Base-by-base conservation (phyloP, 1,140 invertebrate genomes). In the Lordiphosa stackelbergi region DNA sequence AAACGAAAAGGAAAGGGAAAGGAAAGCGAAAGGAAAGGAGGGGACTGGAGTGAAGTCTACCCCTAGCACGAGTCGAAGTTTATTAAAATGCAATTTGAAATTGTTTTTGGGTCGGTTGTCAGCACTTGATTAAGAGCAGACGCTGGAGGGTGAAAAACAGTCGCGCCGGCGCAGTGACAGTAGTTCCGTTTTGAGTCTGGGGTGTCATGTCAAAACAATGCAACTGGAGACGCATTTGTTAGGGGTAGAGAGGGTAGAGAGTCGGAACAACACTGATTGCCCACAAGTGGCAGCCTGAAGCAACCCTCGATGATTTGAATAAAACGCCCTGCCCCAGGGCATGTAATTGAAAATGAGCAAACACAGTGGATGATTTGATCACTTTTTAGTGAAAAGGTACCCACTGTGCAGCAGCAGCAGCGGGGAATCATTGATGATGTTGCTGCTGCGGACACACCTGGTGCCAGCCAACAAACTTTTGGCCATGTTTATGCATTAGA, bases 191-290 rank as follows among this genome's bases (percentile, higher is more conserved):
- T 37, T 37, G 13, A 13, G 36, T 65, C 40, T 43, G 34, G 70
- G 70, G 75, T 81, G 68, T 83, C 78, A 77, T 83, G 77, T 83
- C 77, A 83, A 77, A 83, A 83, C 77, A 83, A 83, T 70, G 77
- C 69, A 66, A 83, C 55, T 54, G 54, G 60, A 77, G 72, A 42
- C 57, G 46, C 57, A 54, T 48, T 55, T 64, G 57, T 81, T 53
- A 54, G 61, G 78, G 69, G 66, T 77, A 53, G 66, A 24, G 45
- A 45, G 49, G 42, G 34, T 10, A 47, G 34, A 56, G 55, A 48
- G 55, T 28, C 24, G 24, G 24, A 7, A 5, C 2, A 37, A 49
- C 68, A 38, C 59, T 77, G 73, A 72, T 77, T 77, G 73, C 73
- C 73, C 73, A 68, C 73, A 77, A 77, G 73, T 77, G 55, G 60